Base-by-base conservation (phyloP, 2,113 vertebrate genomes). In the Tauraco erythrolophus region DNA sequence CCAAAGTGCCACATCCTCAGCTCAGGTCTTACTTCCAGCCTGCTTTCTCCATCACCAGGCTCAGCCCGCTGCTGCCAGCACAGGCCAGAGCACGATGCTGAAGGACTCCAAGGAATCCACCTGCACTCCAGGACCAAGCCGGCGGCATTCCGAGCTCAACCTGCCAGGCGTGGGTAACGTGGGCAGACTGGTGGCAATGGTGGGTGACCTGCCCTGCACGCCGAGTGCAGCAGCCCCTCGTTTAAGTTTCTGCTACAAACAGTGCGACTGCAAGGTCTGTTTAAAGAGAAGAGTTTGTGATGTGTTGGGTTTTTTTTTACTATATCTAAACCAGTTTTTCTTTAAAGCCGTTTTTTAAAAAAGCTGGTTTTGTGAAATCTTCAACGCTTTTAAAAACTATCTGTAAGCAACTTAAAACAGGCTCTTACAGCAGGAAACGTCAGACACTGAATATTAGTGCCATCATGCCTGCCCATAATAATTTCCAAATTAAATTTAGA, bases 401-500 rank as follows among this genome's bases (percentile, higher is more conserved):
- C 24, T 68, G n/a, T 48, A 79, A 92, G 74, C 50, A 76, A 66
- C 65, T 65, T 53, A 61, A 57, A 84, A 11, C 22, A 30, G 46
- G n/a, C 33, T 74, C 79, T 88, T 94, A 50, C 10, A 72, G 51
- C 41, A 79, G 50, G 53, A 84, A 82, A 84, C 39, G 50, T 61
- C 74, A 87, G 74, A 61, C 86, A 94, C 50, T 76, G 41, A 88
- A 41, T 85, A 94, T 94, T 57, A 84, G 60, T 30, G 39, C 74
- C 92, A 91, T 82, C 2, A 0, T 0, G 1, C 69, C 94, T 82
- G 70, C 74, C 74, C 51, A 31, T 85, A 91, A 33, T 58, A 76
- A 94, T 92, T 95, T 95, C 61, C 79, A 95, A 92, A 95, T 75
- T 72, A 58, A 92, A 83, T 86, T 94, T 79, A 91, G 74, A 86